phyloP scores from a whole-genome alignment of 1,140 invertebrate species.

The Heliconius congener region DNA sequence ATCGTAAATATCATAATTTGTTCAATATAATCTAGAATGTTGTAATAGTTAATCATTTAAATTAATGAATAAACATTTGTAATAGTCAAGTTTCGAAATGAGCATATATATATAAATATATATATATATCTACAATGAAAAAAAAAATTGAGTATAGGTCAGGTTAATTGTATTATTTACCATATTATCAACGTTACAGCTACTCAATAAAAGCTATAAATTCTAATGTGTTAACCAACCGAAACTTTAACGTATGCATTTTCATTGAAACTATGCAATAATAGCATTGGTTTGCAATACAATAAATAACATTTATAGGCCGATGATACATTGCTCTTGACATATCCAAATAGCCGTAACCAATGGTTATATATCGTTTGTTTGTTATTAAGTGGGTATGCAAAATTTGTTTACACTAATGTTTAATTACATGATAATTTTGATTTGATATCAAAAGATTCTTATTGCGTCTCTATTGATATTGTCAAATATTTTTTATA shows the following conservation, averaged over 20 bases:
- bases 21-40: too few species aligned
- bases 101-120: too few species aligned
- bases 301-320: slow-evolving; percentile 29
- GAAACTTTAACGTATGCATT: slow-evolving; percentile 21
- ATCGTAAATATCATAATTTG: too few species aligned
- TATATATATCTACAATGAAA: too few species aligned
- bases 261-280: slow-evolving; percentile 22
- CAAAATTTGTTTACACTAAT: background rate
- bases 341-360: slow-evolving; percentile 12
- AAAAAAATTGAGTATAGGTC: too few species aligned
- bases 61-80: too few species aligned
- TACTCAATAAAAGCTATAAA: slow-evolving; percentile 5
- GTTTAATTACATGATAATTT: background rate
- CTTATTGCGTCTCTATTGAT: too few species aligned
- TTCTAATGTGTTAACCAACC: slow-evolving; percentile 4
- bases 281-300: slow-evolving; percentile 18
- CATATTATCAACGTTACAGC: background rate
- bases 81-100: too few species aligned
- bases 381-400: slow-evolving; percentile 1
- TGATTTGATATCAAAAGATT: too few species aligned
- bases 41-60: too few species aligned
- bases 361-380: slow-evolving; percentile 5
- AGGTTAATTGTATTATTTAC: background rate
- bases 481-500: too few species aligned
- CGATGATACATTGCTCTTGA: slow-evolving; percentile 16